Percentiles rank a stretch among this genome's conserved stretches.
Conservation (phyloP, 2,797 vertebrate genomes). For the Aythya fuligula region DNA sequence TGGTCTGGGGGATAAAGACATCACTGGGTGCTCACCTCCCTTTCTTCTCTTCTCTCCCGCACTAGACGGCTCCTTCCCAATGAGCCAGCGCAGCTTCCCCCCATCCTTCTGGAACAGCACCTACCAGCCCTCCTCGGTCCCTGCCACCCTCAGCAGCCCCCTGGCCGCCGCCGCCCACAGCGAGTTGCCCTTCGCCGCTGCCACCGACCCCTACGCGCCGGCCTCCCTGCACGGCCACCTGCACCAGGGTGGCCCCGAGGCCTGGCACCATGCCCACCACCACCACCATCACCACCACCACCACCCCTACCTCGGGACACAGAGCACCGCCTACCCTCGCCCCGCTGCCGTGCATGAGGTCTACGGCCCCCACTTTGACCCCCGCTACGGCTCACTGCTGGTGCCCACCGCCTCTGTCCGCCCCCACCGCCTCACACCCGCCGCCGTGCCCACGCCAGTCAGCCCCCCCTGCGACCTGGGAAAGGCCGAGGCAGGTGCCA, state of each 20-base stretch:
- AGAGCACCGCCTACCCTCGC: conserved; percentile 87
- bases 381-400: conserved; percentile 91
- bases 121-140: conserved; percentile 88
- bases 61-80: conserved; percentile 90
- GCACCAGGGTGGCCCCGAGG: conserved; percentile 89
- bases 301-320: conserved; percentile 81
- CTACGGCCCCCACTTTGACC: conserved; percentile 92
- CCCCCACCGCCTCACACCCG: conserved; percentile 87
- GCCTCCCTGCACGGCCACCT: conserved; percentile 91
- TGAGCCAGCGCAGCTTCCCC: conserved; percentile 96
- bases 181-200: conserved; percentile 88
- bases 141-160: conserved; percentile 80
- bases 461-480: conserved; percentile 89
- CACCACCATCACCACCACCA: conserved; percentile 86
- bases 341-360: conserved; percentile 89
- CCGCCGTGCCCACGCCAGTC: conserved; percentile 82
- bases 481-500: conserved; percentile 86
- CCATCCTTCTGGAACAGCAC: conserved; percentile 98
- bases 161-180: conserved; percentile 86
- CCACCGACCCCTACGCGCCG: conserved; percentile 88
- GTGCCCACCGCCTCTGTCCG: conserved; percentile 89
- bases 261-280: conserved; percentile 91
- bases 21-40: background rate
- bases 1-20: background rate
- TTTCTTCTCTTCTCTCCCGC: background rate